Evolutionary conservation across 2,113 vertebrate species (phyloP).

Genomic region (Petroica traversi): DNA sequence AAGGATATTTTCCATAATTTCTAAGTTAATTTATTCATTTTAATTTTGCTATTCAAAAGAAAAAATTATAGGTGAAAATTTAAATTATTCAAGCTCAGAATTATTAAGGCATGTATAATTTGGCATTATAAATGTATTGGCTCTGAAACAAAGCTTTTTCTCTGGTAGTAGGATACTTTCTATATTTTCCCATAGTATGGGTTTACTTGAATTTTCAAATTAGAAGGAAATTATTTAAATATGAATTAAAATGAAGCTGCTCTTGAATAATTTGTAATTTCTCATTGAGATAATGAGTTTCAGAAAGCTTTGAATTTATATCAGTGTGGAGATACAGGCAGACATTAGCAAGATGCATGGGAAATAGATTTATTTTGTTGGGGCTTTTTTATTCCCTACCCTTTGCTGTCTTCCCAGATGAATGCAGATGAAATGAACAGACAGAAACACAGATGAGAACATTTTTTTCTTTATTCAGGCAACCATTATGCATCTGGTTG

Average conservation of each 20-base stretch:
- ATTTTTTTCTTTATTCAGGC: neutral
- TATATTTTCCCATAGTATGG: neutral
- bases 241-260: neutral
- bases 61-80: conserved; percentile 1
- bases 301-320: neutral
- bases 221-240: neutral
- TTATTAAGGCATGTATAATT: neutral
- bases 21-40: neutral
- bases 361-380: neutral
- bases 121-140: neutral
- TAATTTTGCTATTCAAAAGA: neutral
- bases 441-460: neutral
- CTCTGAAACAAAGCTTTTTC: neutral
- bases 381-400: neutral
- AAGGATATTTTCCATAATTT: neutral
- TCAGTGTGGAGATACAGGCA: neutral
- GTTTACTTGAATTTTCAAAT: neutral
- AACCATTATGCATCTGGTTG: neutral
- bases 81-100: neutral
- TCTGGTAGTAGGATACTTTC: neutral
- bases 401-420: neutral
- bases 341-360: neutral
- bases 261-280: neutral
- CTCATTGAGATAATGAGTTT: neutral
- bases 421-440: neutral